Conservation (phyloP, 2,888 invertebrate species). For the Drosophila anomalata region DNA sequence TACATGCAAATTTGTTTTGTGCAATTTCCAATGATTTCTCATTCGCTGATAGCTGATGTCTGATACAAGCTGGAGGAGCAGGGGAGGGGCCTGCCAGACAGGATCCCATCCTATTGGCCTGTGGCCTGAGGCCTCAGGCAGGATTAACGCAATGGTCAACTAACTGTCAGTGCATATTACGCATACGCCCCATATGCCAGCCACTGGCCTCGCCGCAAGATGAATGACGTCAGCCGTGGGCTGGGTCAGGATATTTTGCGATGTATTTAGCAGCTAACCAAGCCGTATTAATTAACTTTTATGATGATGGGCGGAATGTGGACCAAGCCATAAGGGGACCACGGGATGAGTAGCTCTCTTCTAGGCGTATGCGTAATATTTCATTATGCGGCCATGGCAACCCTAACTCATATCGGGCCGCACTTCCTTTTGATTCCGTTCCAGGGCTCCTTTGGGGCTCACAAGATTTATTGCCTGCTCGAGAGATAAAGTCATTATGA, state of each 20-base stretch:
- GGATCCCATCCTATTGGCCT: background rate
- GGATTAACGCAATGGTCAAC: slow-evolving; percentile 32
- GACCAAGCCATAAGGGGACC: slow-evolving; percentile 21
- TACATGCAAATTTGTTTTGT: slow-evolving; percentile 70
- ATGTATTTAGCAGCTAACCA: slow-evolving; percentile 70
- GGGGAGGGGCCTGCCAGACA: background rate
- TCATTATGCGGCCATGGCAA: slow-evolving; percentile 64
- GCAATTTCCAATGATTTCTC: slow-evolving; percentile 44
- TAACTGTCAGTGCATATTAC: slow-evolving; percentile 56
- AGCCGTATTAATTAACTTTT: slow-evolving; percentile 76
- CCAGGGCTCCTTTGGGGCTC: slow-evolving; percentile 59
- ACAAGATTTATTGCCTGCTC: slow-evolving; percentile 75
- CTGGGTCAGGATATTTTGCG: slow-evolving; percentile 50
- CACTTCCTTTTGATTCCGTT: slow-evolving; percentile 32
- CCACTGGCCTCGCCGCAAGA: slow-evolving; percentile 18
- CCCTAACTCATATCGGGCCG: slow-evolving; percentile 15
- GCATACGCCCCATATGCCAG: slow-evolving; percentile 47
- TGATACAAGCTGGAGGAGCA: slow-evolving; percentile 18
- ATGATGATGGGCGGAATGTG: slow-evolving; percentile 49
- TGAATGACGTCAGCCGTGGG: slow-evolving; percentile 48
- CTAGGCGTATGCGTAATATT: slow-evolving; percentile 67
- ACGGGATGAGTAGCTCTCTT: slow-evolving; percentile 13
- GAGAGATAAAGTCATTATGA: slow-evolving; percentile 78
- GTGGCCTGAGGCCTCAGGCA: slow-evolving; percentile 4
- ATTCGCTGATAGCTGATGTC: slow-evolving; percentile 47